Conservation (phyloP, 2,113 vertebrate genomes). For the Embiotoca jacksoni region DNA sequence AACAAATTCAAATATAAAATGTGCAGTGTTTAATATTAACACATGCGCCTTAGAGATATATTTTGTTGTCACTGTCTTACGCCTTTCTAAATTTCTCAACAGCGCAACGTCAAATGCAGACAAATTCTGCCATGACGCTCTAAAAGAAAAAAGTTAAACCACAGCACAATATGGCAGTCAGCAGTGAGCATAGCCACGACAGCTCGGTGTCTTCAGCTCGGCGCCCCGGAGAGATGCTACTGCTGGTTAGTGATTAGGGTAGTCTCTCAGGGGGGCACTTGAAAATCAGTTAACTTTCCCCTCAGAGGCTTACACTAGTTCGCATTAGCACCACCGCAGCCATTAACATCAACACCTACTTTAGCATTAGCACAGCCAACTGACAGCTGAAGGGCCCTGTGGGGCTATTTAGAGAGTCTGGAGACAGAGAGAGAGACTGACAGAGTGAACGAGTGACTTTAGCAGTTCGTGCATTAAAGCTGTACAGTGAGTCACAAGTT, state of each 20-base stretch:
- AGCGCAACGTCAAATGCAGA: slow-evolving; percentile 5
- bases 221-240: slow-evolving; percentile 49
- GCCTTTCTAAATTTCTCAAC: neutral
- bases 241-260: slow-evolving; percentile 60
- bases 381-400: slow-evolving; percentile 70
- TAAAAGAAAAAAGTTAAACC: neutral
- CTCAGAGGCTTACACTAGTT: slow-evolving; percentile 64
- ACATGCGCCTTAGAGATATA: too few species aligned
- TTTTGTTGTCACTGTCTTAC: neutral
- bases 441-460: slow-evolving; percentile 60
- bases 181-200: neutral
- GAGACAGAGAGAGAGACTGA: slow-evolving; percentile 59
- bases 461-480: slow-evolving; percentile 63
- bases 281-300: slow-evolving; percentile 78
- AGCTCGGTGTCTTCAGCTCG: slow-evolving; percentile 26
- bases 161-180: slow-evolving; percentile 1
- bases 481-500: slow-evolving; percentile 61
- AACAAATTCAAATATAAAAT: too few species aligned
- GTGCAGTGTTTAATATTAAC: too few species aligned
- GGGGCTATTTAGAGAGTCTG: slow-evolving; percentile 68
- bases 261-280: slow-evolving; percentile 65
- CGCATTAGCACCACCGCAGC: slow-evolving; percentile 72
- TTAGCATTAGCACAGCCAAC: slow-evolving; percentile 56
- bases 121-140: neutral
- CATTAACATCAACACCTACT: slow-evolving; percentile 75